Conservation (phyloP, 1,140 invertebrate species). For the Habropoda laboriosa region DNA sequence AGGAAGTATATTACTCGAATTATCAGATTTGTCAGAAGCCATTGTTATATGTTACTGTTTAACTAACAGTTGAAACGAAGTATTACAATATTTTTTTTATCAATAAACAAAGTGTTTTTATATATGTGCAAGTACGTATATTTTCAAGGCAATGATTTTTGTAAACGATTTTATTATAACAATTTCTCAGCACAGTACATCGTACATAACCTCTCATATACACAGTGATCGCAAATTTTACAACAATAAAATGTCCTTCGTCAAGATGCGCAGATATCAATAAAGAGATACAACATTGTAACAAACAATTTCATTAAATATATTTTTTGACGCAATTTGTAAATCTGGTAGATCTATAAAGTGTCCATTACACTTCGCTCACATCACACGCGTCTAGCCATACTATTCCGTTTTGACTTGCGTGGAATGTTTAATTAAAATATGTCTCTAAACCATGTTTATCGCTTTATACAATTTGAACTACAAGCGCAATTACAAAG, state of each 20-base stretch:
- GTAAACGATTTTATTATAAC: background rate
- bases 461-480: too few species aligned
- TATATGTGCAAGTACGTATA: background rate
- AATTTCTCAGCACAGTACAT: background rate
- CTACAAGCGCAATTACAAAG: background rate
- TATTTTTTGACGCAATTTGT: background rate
- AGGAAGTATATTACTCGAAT: conserved; percentile 15
- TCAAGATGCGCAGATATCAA: background rate
- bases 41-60: conserved; percentile 12
- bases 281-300: background rate
- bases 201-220: conserved; percentile 12
- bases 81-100: background rate
- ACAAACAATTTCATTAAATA: background rate
- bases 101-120: background rate
- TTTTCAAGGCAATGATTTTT: background rate
- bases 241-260: background rate
- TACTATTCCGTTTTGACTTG: background rate
- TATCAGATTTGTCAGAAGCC: conserved; percentile 40
- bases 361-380: background rate
- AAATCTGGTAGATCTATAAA: too few species aligned
- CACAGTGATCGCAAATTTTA: background rate
- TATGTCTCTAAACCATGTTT: too few species aligned
- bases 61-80: background rate
- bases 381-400: background rate
- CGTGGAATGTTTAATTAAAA: background rate